A percentile compares a stretch with the other conserved stretches of the same genome.
Evolutionary conservation across 2,113 vertebrate species (phyloP).

Genomic region (Lucifuga dentata): DNA sequence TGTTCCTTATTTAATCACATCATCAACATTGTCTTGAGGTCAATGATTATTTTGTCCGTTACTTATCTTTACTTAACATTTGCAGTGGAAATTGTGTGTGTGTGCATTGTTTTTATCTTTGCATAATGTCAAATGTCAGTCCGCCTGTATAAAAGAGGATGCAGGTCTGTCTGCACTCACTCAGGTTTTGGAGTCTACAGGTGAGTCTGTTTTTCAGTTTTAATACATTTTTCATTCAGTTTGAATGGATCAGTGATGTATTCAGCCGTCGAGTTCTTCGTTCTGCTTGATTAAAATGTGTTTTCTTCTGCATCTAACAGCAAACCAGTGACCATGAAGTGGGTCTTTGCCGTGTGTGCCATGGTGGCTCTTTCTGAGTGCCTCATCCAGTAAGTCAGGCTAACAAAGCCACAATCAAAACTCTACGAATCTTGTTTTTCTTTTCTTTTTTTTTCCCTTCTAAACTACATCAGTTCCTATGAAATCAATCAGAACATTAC

Average conservation of each 20-base stretch:
- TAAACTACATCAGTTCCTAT: background rate
- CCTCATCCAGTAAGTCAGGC: slow-evolving; percentile 51
- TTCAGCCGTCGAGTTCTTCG: background rate
- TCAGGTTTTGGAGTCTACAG: slow-evolving; percentile 10
- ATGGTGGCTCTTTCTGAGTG: slow-evolving; percentile 69
- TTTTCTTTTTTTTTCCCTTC: background rate
- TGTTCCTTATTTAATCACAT: slow-evolving; percentile 4
- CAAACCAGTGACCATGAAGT: slow-evolving; percentile 56
- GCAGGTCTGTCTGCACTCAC: background rate
- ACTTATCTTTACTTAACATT: slow-evolving; percentile 42
- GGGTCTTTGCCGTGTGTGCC: slow-evolving; percentile 58
- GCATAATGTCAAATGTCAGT: background rate
- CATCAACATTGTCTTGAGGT: slow-evolving; percentile 62
- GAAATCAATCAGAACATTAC: background rate
- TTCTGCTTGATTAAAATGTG: background rate
- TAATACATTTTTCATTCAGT: background rate
- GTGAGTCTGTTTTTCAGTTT: slow-evolving; percentile 6
- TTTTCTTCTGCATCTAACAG: slow-evolving; percentile 11
- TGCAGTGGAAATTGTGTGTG: background rate
- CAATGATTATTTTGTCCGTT: slow-evolving; percentile 7
- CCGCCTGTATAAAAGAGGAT: slow-evolving; percentile 56
- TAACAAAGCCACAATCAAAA: background rate
- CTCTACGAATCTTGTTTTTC: background rate
- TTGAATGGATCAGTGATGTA: background rate
- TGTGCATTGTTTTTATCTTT: slow-evolving; percentile 33